Evolutionary conservation across 2,888 invertebrate genomes (phyloP), one percentile per base, ranked within the genome.

Genomic region (Uropetala carovei): DNA sequence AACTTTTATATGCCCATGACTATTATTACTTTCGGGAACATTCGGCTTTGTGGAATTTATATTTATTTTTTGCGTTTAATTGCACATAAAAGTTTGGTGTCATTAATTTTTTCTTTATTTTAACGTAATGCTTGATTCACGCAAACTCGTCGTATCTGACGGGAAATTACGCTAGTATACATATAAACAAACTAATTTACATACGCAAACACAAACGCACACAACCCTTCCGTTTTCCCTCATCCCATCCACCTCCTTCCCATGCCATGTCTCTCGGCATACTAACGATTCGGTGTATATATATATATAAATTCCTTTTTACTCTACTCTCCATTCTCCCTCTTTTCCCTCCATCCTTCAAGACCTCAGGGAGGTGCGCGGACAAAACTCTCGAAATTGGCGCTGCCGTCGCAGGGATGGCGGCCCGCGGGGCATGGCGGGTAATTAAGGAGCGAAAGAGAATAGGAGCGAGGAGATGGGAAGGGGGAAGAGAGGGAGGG

Each of bases 361-460:
- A 59, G 57, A 3, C 57, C 22, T 86, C 18, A 16, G 86, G 60
- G 60, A 16, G 9, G 60, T 30, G 30, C 11, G 27, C 13, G 30
- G 14, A 43, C 43, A 43, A 86, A 30, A 16, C 59, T 60, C 60
- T 30, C 27, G 59, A 86, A 60, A 86, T 14, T 27, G 57, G 56
- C 85, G 56, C 85, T 58, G 8, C 57, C 22, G 85, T 85, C 85
- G 22, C 75, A 11, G 16, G 30, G 43, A 30, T 30, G 30, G 9
- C 13, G 82, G 16, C 16, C 60, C 60, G 22, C 27, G 27, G 30
- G 86, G 60, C 59, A 86, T 60, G 30, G 7, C 27, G 58, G 86
- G 86, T 86, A 60, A 86, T 86, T 30, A 85, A 85, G 58, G 58
- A 57, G 58, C 8, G 85, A 59, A 86, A 86, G 16, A 60, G 60